Conservation (phyloP, 2,797 vertebrate genomes). For the Acanthurus lineatus region DNA sequence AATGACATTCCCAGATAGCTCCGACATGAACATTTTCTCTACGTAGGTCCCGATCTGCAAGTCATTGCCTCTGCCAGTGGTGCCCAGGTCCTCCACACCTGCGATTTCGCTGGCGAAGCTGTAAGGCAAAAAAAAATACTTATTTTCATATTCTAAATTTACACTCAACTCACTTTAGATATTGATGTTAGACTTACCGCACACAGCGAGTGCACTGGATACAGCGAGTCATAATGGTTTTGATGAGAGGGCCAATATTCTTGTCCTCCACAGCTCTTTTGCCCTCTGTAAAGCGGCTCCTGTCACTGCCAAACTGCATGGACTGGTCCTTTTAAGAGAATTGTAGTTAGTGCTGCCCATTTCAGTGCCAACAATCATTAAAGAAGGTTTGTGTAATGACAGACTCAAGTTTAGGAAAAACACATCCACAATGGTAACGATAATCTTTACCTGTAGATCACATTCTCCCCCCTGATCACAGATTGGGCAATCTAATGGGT, state of each 20-base stretch:
- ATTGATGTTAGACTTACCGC: slow-evolving; percentile 83
- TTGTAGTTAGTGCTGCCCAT: neutral
- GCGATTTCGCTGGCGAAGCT: slow-evolving; percentile 95
- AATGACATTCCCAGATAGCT: slow-evolving; percentile 93
- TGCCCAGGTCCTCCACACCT: slow-evolving; percentile 92
- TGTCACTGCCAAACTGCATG: slow-evolving; percentile 97
- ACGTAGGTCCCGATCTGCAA: slow-evolving; percentile 93
- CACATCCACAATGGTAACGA: neutral
- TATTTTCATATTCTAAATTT: slow-evolving; percentile 20
- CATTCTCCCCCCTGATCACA: slow-evolving; percentile 98
- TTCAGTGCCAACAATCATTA: no score
- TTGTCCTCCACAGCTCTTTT: slow-evolving; percentile 98
- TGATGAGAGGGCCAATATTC: slow-evolving; percentile 95
- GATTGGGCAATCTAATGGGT: slow-evolving; percentile 96
- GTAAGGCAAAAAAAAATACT: neutral
- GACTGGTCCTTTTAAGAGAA: slow-evolving; percentile 82
- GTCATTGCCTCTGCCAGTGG: slow-evolving; percentile 92
- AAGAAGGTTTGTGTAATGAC: slow-evolving; percentile 10
- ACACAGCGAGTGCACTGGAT: slow-evolving; percentile 97
- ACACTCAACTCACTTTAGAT: neutral
- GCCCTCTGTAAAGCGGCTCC: slow-evolving; percentile 93
- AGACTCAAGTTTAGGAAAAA: slow-evolving; percentile 50
- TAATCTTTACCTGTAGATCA: slow-evolving; percentile 91
- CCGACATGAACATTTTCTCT: slow-evolving; percentile 95
- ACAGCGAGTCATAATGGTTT: slow-evolving; percentile 98